Conservation (phyloP, 2,797 vertebrate genomes). For the Mycteria americana region DNA sequence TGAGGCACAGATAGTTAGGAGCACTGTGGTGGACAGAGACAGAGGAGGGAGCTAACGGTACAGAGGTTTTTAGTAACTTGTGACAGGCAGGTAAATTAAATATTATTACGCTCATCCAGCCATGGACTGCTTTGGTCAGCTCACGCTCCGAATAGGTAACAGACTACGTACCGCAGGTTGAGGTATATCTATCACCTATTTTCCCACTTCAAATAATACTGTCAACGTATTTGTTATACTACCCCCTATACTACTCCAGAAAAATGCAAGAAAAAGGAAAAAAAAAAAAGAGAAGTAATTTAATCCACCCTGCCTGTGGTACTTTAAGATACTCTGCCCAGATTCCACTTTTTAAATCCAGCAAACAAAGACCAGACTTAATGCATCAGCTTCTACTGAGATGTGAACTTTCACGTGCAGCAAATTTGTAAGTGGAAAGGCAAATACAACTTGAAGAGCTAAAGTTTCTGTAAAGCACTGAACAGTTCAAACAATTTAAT, state of each 20-base stretch:
- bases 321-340: background rate
- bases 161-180: background rate
- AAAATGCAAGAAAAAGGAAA: background rate
- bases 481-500: background rate
- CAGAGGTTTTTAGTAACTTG: background rate
- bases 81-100: background rate
- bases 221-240: background rate
- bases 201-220: background rate
- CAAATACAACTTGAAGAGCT: background rate
- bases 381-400: background rate
- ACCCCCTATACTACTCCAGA: background rate
- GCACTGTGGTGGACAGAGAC: background rate
- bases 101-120: background rate
- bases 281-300: background rate
- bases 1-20: background rate
- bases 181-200: background rate
- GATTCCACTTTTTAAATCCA: background rate
- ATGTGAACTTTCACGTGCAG: background rate
- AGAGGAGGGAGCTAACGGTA: background rate
- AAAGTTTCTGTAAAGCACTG: background rate
- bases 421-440: background rate
- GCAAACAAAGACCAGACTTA: background rate
- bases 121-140: background rate
- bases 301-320: background rate
- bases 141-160: accelerated